Evolutionary conservation across 2,797 vertebrate genomes (phyloP).

Genomic region (Sebastes aleutianus): DNA sequence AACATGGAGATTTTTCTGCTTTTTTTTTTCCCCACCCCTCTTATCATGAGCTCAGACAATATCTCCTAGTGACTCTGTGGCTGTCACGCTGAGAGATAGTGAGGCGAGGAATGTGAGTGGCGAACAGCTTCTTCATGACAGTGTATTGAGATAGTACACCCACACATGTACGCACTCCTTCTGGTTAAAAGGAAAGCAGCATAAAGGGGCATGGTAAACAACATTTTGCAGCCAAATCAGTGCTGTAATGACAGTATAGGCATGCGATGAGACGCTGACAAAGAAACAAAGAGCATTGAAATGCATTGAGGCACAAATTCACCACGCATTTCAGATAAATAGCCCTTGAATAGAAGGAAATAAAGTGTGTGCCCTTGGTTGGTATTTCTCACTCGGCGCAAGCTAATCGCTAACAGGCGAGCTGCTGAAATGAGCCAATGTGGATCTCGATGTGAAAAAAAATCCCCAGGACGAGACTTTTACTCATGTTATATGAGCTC

Average conservation of each 20-base stretch:
- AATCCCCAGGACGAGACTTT: conserved; percentile 22
- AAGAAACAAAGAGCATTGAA: conserved; percentile 22
- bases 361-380: conserved; percentile 27
- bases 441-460: conserved; percentile 22
- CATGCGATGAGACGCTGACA: conserved; percentile 1
- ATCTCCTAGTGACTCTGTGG: conserved; percentile 40
- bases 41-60: conserved; percentile 59
- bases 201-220: conserved; percentile 27
- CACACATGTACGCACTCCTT: conserved; percentile 23
- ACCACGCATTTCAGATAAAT: conserved; percentile 32
- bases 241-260: conserved; percentile 13
- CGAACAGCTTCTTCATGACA: conserved; percentile 56
- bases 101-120: conserved; percentile 28
- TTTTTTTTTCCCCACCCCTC: background rate
- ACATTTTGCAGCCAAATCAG: conserved; percentile 17
- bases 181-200: conserved; percentile 32
- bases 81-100: conserved; percentile 47
- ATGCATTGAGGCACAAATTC: conserved; percentile 41
- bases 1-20: conserved; percentile 13
- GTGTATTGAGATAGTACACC: conserved; percentile 32
- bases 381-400: conserved; percentile 7
- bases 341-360: conserved; percentile 24
- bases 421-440: conserved; percentile 23
- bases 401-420: conserved; percentile 51
- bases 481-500: conserved; percentile 33